Percentiles rank a stretch among this genome's conserved stretches.
phyloP scores from a whole-genome alignment of 2,797 vertebrate species.

The Propithecus perrieri region DNA sequence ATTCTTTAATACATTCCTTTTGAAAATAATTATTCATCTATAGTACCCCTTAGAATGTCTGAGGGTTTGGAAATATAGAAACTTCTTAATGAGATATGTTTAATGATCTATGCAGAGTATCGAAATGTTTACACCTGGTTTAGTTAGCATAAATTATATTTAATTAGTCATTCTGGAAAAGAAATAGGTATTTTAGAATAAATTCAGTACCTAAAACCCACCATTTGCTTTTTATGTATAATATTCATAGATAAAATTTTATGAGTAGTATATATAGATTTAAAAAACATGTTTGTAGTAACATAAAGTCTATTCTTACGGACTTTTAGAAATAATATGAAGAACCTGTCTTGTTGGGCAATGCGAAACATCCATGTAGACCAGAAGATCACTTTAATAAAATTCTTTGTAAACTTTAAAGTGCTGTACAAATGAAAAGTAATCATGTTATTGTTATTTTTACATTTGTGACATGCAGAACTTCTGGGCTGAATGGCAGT shows the following conservation, averaged over 20 bases:
- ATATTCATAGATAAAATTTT: slow-evolving; percentile 38
- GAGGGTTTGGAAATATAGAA: slow-evolving; percentile 45
- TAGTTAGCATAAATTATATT: slow-evolving; percentile 63
- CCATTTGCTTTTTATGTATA: slow-evolving; percentile 33
- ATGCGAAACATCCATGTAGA: not conserved
- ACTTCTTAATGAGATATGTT: slow-evolving; percentile 64
- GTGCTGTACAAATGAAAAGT: not conserved
- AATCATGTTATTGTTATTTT: not conserved
- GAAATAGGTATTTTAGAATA: slow-evolving; percentile 52
- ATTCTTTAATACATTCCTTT: slow-evolving; percentile 63
- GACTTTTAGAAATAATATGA: not conserved
- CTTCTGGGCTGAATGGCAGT: not conserved
- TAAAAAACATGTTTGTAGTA: not conserved
- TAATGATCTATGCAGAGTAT: slow-evolving; percentile 54
- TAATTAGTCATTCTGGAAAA: slow-evolving; percentile 67
- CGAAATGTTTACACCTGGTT: slow-evolving; percentile 58
- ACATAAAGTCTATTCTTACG: not conserved
- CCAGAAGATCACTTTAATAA: not conserved
- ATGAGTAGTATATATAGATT: slow-evolving; percentile 9
- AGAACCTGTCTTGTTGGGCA: not conserved
- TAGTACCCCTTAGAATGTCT: slow-evolving; percentile 50
- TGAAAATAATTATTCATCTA: slow-evolving; percentile 66
- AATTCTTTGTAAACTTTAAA: not conserved
- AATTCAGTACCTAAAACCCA: slow-evolving; percentile 46
- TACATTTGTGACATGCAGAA: not conserved